These are phyloP conservation scores for Steinernema hermaphroditum DNA, from an alignment of 2,888 invertebrate genomes.

Conservation along the genomic window DNA sequence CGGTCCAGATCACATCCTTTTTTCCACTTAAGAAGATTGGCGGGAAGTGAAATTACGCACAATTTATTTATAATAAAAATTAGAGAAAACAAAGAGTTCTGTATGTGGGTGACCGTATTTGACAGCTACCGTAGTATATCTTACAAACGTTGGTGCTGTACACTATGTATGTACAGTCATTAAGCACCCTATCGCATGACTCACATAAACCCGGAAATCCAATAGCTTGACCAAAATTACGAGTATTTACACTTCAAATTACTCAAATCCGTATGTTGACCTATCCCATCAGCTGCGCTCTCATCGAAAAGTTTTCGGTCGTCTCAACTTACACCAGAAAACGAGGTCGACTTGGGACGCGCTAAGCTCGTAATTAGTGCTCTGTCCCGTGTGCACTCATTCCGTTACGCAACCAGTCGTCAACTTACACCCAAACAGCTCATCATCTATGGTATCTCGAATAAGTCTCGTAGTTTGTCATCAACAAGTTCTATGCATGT, in stretches of 20 bases:
- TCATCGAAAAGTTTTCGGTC: slow-evolving; percentile 14
- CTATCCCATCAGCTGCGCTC: slow-evolving; percentile 1
- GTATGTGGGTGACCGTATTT: too few relatives aligned
- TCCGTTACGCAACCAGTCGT: slow-evolving; percentile 27
- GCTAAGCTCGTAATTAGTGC: slow-evolving; percentile 25
- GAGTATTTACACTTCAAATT: slow-evolving; percentile 27
- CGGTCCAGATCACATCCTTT: background rate
- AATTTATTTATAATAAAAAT: too few relatives aligned
- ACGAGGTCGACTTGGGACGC: slow-evolving; percentile 17
- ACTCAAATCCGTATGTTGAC: slow-evolving; percentile 27
- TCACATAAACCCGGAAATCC: background rate
- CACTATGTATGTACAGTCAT: background rate
- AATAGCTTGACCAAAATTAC: background rate
- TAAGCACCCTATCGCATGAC: background rate
- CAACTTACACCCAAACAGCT: slow-evolving; percentile 24
- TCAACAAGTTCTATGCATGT: too few relatives aligned
- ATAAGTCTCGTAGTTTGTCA: too few relatives aligned
- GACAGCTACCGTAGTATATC: too few relatives aligned
- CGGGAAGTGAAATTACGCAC: too few relatives aligned
- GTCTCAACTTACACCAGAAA: slow-evolving; percentile 16
- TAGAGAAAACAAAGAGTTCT: too few relatives aligned
- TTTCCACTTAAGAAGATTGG: too few relatives aligned
- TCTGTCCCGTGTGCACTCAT: slow-evolving; percentile 13
- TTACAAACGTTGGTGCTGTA: background rate
- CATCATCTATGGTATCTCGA: too few relatives aligned